Evolutionary conservation across 2,113 vertebrate species (phyloP), one percentile per base, ranked within the genome.

Genomic region (Tor tambroides): DNA sequence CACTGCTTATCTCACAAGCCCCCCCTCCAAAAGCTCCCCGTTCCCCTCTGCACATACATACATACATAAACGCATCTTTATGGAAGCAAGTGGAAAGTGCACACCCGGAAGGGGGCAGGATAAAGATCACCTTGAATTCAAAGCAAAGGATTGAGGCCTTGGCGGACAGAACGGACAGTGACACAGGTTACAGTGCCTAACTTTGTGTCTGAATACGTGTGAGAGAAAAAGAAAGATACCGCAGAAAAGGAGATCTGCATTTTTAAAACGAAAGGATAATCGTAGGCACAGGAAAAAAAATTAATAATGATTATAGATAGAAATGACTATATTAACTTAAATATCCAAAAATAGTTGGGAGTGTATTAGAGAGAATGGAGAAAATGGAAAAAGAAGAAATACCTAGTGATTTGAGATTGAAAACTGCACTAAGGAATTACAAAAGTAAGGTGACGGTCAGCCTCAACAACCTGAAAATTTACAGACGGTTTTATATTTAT

Each of bases 111-210:
- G 91, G 75, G 92, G 85, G 46, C 38, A 30, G 93, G 94, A 95
- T 95, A 94, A 94, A 94, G 92, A 95, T 95, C 95, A 94, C 93
- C 94, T 95, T 95, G 94, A 96, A 96, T 95, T 94, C 93, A 94
- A 95, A 96, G 93, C 89, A 93, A 94, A 93, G 94, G 93, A 95
- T 95, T 94, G 93, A 91, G 91, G 92, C 91, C 91, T 93, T 87
- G 56, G 91, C 83, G 21, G 93, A 91, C 75, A 89, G 90, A 92
- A 90, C 59, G 80, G 76, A 71, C 87, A 90, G 88, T 56, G 91
- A 86, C 90, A 85, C 88, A 75, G 92, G 90, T 90, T 90, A 86
- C 28, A 6, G 91, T 54, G 51, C 61, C 49, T 35, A 86, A 86
- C 35, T 89, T 63, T 83, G 90, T 79, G 54, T 91, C 89, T 79